A percentile compares a stretch with the other conserved stretches of the same genome.
Evolutionary conservation across 2,113 vertebrate genomes (phyloP).

Genomic region (Leucosticte australis): DNA sequence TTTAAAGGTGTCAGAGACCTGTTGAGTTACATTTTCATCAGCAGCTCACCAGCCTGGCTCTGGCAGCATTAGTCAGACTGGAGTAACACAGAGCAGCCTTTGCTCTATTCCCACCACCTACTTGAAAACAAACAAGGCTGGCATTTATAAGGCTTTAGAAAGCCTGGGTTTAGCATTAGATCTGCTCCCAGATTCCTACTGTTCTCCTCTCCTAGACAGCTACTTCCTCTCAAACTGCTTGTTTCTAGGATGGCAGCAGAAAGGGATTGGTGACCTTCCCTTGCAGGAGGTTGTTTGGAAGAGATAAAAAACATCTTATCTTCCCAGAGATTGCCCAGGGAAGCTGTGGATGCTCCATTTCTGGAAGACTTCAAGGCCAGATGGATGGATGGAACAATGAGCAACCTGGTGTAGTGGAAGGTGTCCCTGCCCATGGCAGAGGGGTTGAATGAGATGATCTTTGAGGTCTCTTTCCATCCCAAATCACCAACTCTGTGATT

Average conservation of each 20-base stretch:
- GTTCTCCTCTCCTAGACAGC: not conserved
- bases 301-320: not conserved
- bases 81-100: not conserved
- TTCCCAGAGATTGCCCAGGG: not conserved
- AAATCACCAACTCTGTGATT: not conserved
- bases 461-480: not conserved
- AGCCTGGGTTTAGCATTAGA: not conserved
- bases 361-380: not conserved
- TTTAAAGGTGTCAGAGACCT: not conserved
- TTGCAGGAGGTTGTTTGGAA: not conserved
- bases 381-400: not conserved
- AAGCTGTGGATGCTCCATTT: not conserved
- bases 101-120: not conserved
- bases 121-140: slow-evolving; percentile 12
- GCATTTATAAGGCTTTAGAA: not conserved
- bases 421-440: not conserved
- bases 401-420: not conserved
- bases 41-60: not conserved
- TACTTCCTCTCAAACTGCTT: not conserved
- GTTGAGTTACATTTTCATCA: slow-evolving; percentile 6
- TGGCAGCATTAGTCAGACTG: not conserved
- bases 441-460: not conserved
- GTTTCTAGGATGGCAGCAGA: not conserved
- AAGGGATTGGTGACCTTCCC: not conserved
- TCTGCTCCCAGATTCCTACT: not conserved